phyloP scores from a whole-genome alignment of 2,888 invertebrate species.

The Drosophila dives region DNA sequence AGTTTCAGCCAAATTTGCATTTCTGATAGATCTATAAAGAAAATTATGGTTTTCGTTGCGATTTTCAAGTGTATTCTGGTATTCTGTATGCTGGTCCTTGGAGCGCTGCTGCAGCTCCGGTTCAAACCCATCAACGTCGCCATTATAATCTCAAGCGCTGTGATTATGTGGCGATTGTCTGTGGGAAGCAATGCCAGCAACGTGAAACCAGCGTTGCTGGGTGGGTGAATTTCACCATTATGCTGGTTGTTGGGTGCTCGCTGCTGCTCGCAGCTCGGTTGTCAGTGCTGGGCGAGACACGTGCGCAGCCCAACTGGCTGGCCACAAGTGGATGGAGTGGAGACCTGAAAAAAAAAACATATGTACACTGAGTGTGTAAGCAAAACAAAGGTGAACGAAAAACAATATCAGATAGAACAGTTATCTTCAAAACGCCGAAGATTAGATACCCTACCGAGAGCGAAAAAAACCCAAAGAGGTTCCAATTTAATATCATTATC shows the following conservation, averaged over 20 bases:
- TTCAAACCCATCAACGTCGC: constrained; percentile 69
- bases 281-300: constrained; percentile 22
- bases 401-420: constrained; percentile 7
- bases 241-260: constrained; percentile 13
- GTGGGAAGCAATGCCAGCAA: constrained; percentile 27
- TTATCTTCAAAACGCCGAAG: neutral
- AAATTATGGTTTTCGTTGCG: neutral
- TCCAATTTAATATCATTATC: neutral
- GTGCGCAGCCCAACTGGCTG: constrained; percentile 26
- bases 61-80: neutral
- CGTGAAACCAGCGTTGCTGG: constrained; percentile 16
- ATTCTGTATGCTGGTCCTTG: neutral
- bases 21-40: neutral
- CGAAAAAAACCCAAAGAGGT: neutral
- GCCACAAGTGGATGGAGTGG: constrained; percentile 22
- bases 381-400: constrained; percentile 23
- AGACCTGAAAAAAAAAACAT: neutral
- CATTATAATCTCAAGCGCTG: constrained; percentile 71
- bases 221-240: constrained; percentile 11
- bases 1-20: neutral
- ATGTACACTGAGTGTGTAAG: neutral
- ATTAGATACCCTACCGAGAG: neutral
- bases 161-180: constrained; percentile 72
- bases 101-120: constrained; percentile 18
- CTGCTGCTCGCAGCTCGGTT: neutral